Evolutionary conservation across 2,888 invertebrate species (phyloP).

Genomic region (Hypsopygia costalis): DNA sequence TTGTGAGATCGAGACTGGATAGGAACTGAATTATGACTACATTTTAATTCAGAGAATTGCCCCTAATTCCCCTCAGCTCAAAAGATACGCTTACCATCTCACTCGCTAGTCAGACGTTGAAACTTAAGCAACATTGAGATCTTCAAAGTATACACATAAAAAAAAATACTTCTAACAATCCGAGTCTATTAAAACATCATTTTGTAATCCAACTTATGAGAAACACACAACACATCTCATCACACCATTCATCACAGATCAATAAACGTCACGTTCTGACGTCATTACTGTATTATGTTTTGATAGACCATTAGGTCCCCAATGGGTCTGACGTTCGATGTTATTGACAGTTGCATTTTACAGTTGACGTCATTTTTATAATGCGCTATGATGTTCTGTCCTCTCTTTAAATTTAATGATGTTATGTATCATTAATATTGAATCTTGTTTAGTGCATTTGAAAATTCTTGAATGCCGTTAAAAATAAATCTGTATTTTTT

Average conservation of each 20-base stretch:
- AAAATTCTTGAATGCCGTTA: no score
- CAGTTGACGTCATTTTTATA: constrained; percentile 64
- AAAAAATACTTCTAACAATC: no score
- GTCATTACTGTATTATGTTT: constrained; percentile 70
- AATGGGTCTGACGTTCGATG: constrained; percentile 47
- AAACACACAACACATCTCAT: constrained; percentile 43
- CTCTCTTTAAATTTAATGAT: constrained; percentile 29
- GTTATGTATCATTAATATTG: constrained; percentile 10
- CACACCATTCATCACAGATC: constrained; percentile 61
- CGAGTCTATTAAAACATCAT: neutral
- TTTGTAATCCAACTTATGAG: constrained; percentile 32
- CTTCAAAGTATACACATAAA: no score
- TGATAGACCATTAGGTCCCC: constrained; percentile 69
- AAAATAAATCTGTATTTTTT: no score
- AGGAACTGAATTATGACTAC: no score
- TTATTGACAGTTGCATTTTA: constrained; percentile 63
- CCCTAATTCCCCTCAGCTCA: no score
- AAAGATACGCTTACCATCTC: no score
- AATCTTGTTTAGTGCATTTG: no score
- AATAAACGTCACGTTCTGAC: constrained; percentile 40
- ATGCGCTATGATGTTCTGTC: constrained; percentile 45
- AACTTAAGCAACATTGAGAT: no score
- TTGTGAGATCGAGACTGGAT: no score
- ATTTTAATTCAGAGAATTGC: no score
- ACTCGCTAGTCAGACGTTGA: no score